These are phyloP conservation scores for Rhinoderma darwinii DNA, from an alignment of 2,113 vertebrate species.

Conservation along the genomic window DNA sequence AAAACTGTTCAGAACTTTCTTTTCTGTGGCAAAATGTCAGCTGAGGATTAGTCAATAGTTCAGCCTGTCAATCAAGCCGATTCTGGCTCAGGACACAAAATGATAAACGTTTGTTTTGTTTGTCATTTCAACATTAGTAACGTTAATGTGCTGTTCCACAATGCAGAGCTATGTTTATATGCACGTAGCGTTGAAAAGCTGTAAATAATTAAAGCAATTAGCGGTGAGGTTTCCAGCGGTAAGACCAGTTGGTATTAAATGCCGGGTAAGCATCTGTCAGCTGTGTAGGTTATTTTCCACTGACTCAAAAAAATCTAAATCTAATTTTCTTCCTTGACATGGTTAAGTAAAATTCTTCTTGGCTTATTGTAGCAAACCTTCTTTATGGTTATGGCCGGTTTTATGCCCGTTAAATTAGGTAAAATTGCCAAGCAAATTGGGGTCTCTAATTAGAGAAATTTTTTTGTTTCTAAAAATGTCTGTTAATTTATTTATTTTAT, in stretches of 20 bases:
- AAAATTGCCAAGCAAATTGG: background rate
- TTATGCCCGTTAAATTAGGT: background rate
- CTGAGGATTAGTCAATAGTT: slow-evolving; percentile 21
- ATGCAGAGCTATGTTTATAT: slow-evolving; percentile 37
- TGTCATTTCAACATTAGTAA: slow-evolving; percentile 32
- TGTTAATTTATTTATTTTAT: background rate
- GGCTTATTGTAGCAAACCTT: background rate
- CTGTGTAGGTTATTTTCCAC: slow-evolving; percentile 44
- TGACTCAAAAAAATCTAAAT: slow-evolving; percentile 48
- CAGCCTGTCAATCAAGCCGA: slow-evolving; percentile 16
- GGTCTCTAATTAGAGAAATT: background rate
- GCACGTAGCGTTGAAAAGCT: slow-evolving; percentile 46
- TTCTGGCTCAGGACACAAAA: slow-evolving; percentile 19
- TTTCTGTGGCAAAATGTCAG: slow-evolving; percentile 34
- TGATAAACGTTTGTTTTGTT: slow-evolving; percentile 42
- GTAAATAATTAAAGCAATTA: slow-evolving; percentile 59
- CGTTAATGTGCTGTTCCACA: slow-evolving; percentile 41
- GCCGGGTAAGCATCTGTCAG: slow-evolving; percentile 54
- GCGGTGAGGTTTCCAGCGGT: slow-evolving; percentile 45
- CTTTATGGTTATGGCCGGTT: background rate
- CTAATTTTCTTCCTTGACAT: slow-evolving; percentile 39
- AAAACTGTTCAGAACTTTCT: slow-evolving; percentile 11
- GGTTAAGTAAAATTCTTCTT: slow-evolving; percentile 18
- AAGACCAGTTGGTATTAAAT: slow-evolving; percentile 52
- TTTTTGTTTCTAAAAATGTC: background rate